phyloP scores from a whole-genome alignment of 2,888 invertebrate genomes.

The Girardia tigrina region DNA sequence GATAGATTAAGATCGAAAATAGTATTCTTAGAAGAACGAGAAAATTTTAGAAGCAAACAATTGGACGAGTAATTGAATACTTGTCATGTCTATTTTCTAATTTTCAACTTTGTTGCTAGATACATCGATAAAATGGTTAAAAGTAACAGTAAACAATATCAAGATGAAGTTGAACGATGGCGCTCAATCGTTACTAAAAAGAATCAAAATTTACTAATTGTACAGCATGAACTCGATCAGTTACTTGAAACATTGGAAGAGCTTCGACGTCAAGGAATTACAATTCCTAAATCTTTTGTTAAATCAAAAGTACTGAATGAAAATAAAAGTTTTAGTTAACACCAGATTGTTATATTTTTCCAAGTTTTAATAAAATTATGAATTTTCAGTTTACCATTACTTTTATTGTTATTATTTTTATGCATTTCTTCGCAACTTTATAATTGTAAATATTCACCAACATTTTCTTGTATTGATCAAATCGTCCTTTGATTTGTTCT shows the following conservation, averaged over 20 bases:
- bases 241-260: conserved; percentile 24
- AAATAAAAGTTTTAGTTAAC: background rate
- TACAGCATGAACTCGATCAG: conserved; percentile 4
- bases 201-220: background rate
- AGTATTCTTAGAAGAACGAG: background rate
- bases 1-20: background rate
- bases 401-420: too few relatives aligned
- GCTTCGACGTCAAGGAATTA: conserved; percentile 17
- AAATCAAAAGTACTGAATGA: background rate
- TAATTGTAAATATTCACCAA: too few relatives aligned
- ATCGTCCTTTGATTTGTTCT: too few relatives aligned
- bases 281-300: background rate
- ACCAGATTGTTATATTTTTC: too few relatives aligned
- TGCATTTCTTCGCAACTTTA: too few relatives aligned
- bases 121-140: conserved; percentile 1
- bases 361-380: too few relatives aligned
- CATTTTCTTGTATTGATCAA: too few relatives aligned
- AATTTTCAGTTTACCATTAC: too few relatives aligned
- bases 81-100: background rate
- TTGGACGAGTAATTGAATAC: conserved; percentile 9
- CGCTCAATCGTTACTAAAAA: background rate
- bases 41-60: background rate
- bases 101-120: background rate
- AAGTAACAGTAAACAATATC: background rate
- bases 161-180: conserved; percentile 16